Base-by-base conservation (phyloP, 1,140 invertebrate species). In the Drosophila murphyi region DNA sequence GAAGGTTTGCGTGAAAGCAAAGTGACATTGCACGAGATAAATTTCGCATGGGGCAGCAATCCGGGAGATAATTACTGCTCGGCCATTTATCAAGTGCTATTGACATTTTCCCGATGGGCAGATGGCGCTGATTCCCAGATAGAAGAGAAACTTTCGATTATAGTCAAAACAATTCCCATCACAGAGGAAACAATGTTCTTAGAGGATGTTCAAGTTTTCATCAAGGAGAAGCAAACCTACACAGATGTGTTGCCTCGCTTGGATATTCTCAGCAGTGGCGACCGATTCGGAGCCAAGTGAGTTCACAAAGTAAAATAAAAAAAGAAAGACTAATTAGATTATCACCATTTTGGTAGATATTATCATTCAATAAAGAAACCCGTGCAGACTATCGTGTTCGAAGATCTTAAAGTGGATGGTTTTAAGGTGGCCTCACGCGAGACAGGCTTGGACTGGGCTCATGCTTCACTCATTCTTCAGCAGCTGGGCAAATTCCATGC, bases 351-450 rank as follows among this genome's bases (percentile, higher is more conserved):
- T 7, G 67, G 67, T 37, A 83, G 93, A 12, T 95, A 94, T n/a
- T 95, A 93, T 82, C 88, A 91, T 62, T 82, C 91, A 1, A 54
- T 90, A 0, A 92, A 92, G 67, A 34, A 43, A 4, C 91, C 91
- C 2, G 75, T 90, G 34, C 85, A 88, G 39, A 92, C 91, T 0
- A 91, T 92, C 35, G 91, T 92, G 1, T 90, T 92, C n/a, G 75
- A 87, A 31, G 91, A 92, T 50, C 72, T 92, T 0, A 90, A 86
- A 39, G 68, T 78, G 0, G 72, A 90, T 31, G 90, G 91, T 3
- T 92, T 73, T n/a, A 69, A 35, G 3, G 52, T 80, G n/a, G 86
- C 91, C 0, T 86, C 92, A 0, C 75, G 91, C 0, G 78, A 82
- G 28, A n/a, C 77, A 4, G 87, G 91, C 2, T 59, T 92, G 12